These are phyloP conservation scores for Ceratina japonica DNA, from an alignment of 1,140 invertebrate genomes.

Conservation along the genomic window DNA sequence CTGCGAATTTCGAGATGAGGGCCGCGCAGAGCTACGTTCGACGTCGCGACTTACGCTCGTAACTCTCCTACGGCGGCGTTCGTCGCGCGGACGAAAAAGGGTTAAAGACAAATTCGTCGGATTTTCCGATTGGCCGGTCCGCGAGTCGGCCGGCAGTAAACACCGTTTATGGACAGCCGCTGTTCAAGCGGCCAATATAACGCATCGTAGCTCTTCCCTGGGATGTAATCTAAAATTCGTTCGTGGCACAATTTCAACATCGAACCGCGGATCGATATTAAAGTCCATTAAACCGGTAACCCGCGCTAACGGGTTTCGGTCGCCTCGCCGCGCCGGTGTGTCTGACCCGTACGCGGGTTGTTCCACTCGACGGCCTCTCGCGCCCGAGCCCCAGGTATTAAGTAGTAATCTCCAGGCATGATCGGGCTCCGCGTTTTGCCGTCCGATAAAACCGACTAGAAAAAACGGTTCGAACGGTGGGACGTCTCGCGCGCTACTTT, in stretches of 20 bases:
- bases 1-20: no score
- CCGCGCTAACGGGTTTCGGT: constrained; percentile 61
- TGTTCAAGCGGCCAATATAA: constrained; percentile 57
- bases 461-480: constrained; percentile 46
- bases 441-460: constrained; percentile 64
- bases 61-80: no score
- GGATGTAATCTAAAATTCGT: constrained; percentile 62
- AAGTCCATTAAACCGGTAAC: constrained; percentile 66
- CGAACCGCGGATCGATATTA: constrained; percentile 63
- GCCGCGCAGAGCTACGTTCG: no score
- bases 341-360: constrained; percentile 58
- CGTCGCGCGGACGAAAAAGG: not conserved
- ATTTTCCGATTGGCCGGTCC: constrained; percentile 17
- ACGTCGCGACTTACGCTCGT: no score
- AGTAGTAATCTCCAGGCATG: constrained; percentile 72
- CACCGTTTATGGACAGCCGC: constrained; percentile 52
- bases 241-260: constrained; percentile 65
- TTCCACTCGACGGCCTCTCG: constrained; percentile 60
- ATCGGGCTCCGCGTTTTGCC: constrained; percentile 58
- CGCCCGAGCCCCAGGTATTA: constrained; percentile 64
- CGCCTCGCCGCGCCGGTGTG: constrained; percentile 28
- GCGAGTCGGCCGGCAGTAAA: constrained; percentile 45
- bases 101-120: not conserved
- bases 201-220: constrained; percentile 26
- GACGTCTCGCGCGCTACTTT: constrained; percentile 11